phyloP scores from a whole-genome alignment of 1,140 invertebrate genomes.

The Drosophila arawakana region DNA sequence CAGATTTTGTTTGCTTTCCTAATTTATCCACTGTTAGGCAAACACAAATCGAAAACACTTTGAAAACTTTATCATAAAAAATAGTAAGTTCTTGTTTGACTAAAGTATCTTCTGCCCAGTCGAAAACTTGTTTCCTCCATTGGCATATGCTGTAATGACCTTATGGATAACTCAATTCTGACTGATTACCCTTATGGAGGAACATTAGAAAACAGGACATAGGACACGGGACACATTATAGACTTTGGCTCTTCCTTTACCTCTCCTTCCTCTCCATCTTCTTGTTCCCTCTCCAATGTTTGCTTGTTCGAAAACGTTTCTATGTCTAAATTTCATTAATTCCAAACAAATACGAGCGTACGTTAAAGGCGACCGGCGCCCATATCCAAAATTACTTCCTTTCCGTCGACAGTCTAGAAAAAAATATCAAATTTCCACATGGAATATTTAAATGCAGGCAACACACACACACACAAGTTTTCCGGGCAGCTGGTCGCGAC shows the following conservation, averaged over 20 bases:
- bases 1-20: constrained; percentile 1
- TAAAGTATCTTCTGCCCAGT: constrained; percentile 23
- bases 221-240: constrained; percentile 16
- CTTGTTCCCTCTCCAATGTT: constrained; percentile 23
- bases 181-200: constrained; percentile 73
- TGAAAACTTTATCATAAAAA: constrained; percentile 38
- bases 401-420: constrained; percentile 46
- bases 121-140: constrained; percentile 16
- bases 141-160: constrained; percentile 63
- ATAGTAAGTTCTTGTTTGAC: constrained; percentile 27
- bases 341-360: constrained; percentile 67
- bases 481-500: constrained; percentile 56
- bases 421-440: constrained; percentile 69
- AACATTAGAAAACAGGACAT: constrained; percentile 63
- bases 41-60: constrained; percentile 23
- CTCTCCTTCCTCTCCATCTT: not conserved
- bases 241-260: not conserved
- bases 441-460: constrained; percentile 63
- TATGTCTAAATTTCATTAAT: constrained; percentile 82
- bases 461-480: constrained; percentile 27
- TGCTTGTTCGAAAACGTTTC: constrained; percentile 60
- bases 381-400: constrained; percentile 74
- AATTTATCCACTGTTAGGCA: constrained; percentile 21
- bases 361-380: constrained; percentile 50
- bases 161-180: constrained; percentile 75